phyloP scores from a whole-genome alignment of 2,888 invertebrate genomes.

The Drosophila subquinaria region DNA sequence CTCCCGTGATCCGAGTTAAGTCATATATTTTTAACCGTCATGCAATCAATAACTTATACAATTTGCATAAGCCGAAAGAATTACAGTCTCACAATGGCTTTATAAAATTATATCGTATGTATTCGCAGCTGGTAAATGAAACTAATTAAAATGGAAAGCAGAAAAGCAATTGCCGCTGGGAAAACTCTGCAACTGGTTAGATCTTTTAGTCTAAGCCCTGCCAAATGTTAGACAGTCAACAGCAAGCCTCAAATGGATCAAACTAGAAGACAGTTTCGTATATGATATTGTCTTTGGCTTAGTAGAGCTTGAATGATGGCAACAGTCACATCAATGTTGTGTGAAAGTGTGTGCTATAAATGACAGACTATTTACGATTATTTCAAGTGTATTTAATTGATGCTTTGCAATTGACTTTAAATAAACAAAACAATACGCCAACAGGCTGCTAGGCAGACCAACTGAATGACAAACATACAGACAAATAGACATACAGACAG shows the following conservation, averaged over 20 bases:
- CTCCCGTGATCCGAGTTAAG: not conserved
- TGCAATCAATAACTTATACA: constrained; percentile 35
- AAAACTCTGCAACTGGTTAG: constrained; percentile 1
- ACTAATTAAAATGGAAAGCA: constrained; percentile 54
- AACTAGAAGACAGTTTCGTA: constrained; percentile 42
- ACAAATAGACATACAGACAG: constrained; percentile 1
- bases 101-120: not conserved
- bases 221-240: too few relatives aligned
- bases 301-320: constrained; percentile 48
- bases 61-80: constrained; percentile 41
- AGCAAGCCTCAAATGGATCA: constrained; percentile 35
- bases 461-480: not conserved
- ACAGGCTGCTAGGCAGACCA: constrained; percentile 5
- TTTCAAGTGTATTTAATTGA: constrained; percentile 65
- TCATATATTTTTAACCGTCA: constrained; percentile 35
- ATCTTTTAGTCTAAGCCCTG: constrained; percentile 2
- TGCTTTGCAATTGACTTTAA: constrained; percentile 53
- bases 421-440: constrained; percentile 45
- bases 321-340: constrained; percentile 36
- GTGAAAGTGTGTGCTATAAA: constrained; percentile 23
- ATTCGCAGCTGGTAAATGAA: constrained; percentile 5
- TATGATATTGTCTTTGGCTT: constrained; percentile 44
- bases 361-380: constrained; percentile 52
- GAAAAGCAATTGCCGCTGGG: constrained; percentile 16
- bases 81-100: constrained; percentile 1